These are phyloP conservation scores for Litocranius walleri DNA, from an alignment of 2,113 vertebrate genomes.

Conservation along the genomic window DNA sequence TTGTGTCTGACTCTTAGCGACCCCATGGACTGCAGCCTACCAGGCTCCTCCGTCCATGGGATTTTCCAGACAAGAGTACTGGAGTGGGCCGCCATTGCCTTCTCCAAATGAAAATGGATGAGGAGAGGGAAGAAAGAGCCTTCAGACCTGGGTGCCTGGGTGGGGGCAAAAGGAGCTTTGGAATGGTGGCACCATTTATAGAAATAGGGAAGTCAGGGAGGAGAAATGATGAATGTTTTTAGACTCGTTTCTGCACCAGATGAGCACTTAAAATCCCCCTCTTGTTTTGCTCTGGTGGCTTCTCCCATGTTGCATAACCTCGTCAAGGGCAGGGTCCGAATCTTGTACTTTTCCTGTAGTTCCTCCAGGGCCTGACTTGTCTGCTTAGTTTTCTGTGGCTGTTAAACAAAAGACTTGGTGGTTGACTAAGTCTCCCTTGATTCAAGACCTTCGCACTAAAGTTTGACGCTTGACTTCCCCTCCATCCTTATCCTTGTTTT, in stretches of 20 bases:
- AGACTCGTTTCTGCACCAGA: neutral
- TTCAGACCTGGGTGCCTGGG: neutral
- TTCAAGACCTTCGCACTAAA: neutral
- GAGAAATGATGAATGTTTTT: neutral
- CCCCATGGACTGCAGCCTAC: no score
- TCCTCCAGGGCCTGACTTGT: no score
- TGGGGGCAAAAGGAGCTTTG: neutral
- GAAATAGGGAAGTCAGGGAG: slow-evolving; percentile 22
- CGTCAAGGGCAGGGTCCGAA: neutral
- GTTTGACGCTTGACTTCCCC: neutral
- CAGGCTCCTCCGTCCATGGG: no score
- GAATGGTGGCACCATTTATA: neutral
- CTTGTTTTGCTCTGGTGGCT: neutral
- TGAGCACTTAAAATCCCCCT: neutral
- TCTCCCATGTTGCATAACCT: neutral
- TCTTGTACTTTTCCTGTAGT: neutral
- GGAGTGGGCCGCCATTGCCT: no score
- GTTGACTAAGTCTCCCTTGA: neutral
- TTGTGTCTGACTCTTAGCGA: no score
- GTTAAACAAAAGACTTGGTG: neutral
- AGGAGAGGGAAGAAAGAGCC: neutral
- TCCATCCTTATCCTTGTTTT: neutral
- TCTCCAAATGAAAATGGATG: neutral
- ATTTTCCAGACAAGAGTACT: no score
- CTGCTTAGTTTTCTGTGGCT: neutral